Base-by-base conservation (phyloP, 1,140 invertebrate genomes). In the Brachionus sp. region DNA sequence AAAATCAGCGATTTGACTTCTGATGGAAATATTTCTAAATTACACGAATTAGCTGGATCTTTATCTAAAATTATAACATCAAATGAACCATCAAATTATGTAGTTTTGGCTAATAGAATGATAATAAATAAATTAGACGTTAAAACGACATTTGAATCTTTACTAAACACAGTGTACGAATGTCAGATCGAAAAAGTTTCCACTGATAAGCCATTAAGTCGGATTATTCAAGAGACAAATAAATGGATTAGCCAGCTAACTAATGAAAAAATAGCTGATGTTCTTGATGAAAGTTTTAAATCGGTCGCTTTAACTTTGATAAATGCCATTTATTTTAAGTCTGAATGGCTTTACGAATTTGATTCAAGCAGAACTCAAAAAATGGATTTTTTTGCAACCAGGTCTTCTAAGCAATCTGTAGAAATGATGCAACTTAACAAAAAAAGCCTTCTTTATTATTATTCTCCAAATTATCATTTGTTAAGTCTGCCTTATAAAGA, bases 231-330 rank as follows among this genome's bases (percentile, higher is more conserved):
- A 12, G 39, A 75, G 5, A 75, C 70, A 29, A 75, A 75, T 25
- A 75, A 75, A 75, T 75, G 70, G 70, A 75, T 75, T 13, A 50
- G 70, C n/a, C 16, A 75, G 13, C 29, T 75, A 19, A 75, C 70
- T 10, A 75, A 75, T 75, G 25, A 29, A 50, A 75, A 75, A 75
- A 75, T 75, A 19, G 46, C 39, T 5, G n/a, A 75, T 29, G 44
- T 75, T 75, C 44, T 75, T 9, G 70, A 75, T 46, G 39, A 75
- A 13, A 75, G 70, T 46, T 75, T 75, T 29, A 75, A 46, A 46
- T 44, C 70, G 46, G 70, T 75, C 6, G 25, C 70, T 12, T 16
- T 75, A 25, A 46, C 70, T 12, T n/a, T 75, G 19, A 50, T 75
- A 44, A 75, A 75, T 46, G 70, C 70, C 29, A 23, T 75, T 46